Evolutionary conservation across 2,888 invertebrate genomes (phyloP), one percentile per base, ranked within the genome.

Genomic region (Oscheius sp.): DNA sequence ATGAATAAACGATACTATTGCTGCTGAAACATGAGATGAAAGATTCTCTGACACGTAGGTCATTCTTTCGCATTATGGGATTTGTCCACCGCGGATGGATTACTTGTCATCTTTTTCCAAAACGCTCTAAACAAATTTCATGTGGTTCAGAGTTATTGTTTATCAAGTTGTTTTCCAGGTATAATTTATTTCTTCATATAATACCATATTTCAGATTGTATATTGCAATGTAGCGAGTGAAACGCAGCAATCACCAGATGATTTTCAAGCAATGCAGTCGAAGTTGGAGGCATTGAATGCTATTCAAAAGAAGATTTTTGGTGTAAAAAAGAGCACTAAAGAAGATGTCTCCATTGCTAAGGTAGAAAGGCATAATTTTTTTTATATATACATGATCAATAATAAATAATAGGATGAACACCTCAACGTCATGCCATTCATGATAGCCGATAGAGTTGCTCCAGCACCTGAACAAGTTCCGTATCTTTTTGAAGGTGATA

Each of bases 401-500:
- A 17, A 24, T 3, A 47, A 20, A 20, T 47, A 0, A n/a, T 28
- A 54, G 54, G 54, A 54, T 17, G 17, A n/a, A 17, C 2, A 32
- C 2, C 5, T 20, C 20, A 9, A 17, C 4, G 17, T 33, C 6
- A 33, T 54, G 4, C 33, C 32, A 6, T 33, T 54, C 2, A 33
- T 54, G 20, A 17, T 36, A 6, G 54, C 54, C 2, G 54, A 54
- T 32, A 17, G 20, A 32, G 17, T 17, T 6, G 12, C 54, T 20
- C 14, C 54, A n/a, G 33, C 57, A 38, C 81, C 81, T 8, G 77
- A 78, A 22, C 69, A 78, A 20, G 62, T 72, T 33, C 80, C 83
- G 4, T 79, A 80, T 49, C 74, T 83, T 17, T 83, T 83, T 59
- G 82, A 83, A 71, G 83, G 83, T 63, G 83, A 83, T 67, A 81